Evolutionary conservation across 2,797 vertebrate genomes (phyloP), one percentile per base, ranked within the genome.

Genomic region (Cyclopterus lumpus): DNA sequence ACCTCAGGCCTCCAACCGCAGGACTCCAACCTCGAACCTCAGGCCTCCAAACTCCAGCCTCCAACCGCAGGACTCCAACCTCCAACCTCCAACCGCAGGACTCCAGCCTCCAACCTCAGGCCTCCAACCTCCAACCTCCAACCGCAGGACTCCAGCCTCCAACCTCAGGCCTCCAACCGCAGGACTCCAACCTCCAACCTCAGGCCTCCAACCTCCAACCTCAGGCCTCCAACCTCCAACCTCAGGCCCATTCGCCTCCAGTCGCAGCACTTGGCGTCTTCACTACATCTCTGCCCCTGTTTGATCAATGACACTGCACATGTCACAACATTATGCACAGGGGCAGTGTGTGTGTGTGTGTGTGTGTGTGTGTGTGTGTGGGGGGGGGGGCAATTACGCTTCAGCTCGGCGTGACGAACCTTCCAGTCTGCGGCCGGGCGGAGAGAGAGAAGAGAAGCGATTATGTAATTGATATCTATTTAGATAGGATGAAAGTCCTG

Each of bases 391-490:
- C 83, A 82, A 82, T 86, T 76, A 79, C 67, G 1, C 75, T 6
- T 46, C 68, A 9, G 75, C 75, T 75, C 74, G 6, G 79, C 54
- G 83, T 79, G 85, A 83, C 87, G 83, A 86, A 91, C 75, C 90
- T 80, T 80, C 71, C 85, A 54, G 82, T 67, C 63, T 62, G 67
- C 40, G 71, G 75, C 77, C 60, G 69, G 49, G 79, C 57, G 44
- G 59, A 79, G 70, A 68, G n/a, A n/a, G 83, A 62, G n/a, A 0
- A 58, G 75, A 57, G 48, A 67, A 79, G 77, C 32, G 79, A 85
- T 91, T 87, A 89, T 90, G 88, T 91, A 84, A 91, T 67, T 83
- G 87, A 91, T 89, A 81, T 89, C 82, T 83, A 61, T 81, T 84
- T 58, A 78, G 81, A 88, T 83, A 55, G 81, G 77, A 75, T 57